Percentiles rank a stretch among this genome's conserved stretches.
These are phyloP conservation scores for Tigriopus californicus DNA, from an alignment of 2,888 invertebrate species.

Conservation along the genomic window DNA sequence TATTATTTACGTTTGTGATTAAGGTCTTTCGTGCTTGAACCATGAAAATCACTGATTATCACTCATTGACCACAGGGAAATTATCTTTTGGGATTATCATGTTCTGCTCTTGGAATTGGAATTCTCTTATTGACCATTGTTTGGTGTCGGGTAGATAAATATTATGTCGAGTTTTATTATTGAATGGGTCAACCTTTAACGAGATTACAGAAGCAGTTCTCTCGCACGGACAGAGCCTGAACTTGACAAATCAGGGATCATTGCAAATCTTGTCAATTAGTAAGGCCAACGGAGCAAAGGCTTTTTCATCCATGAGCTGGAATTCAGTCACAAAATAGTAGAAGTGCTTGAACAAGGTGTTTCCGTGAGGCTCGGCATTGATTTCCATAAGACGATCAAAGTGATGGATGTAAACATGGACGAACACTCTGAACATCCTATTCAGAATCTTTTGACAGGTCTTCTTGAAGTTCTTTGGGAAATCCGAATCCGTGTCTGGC, in stretches of 20 bases:
- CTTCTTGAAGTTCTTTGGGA: constrained; percentile 59
- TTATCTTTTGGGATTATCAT: no score
- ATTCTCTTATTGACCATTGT: no score
- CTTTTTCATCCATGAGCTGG: constrained; percentile 57
- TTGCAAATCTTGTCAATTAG: constrained; percentile 50
- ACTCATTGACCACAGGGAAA: no score
- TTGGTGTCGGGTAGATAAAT: no score
- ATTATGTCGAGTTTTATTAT: no score
- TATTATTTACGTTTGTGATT: no score
- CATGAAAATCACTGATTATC: no score
- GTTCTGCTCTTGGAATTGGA: no score
- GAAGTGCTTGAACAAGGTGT: constrained; percentile 85
- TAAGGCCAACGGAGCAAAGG: constrained; percentile 61
- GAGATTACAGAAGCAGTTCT: no score
- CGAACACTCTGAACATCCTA: constrained; percentile 69
- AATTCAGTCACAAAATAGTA: constrained; percentile 79
- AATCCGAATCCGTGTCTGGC: constrained; percentile 61
- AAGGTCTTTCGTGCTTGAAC: no score
- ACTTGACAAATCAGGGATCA: background rate
- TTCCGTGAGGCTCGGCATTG: constrained; percentile 57
- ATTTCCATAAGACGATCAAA: constrained; percentile 51
- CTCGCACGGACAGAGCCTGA: no score
- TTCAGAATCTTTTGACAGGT: constrained; percentile 71
- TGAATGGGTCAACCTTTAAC: no score
- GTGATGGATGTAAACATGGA: constrained; percentile 84